Evolutionary conservation across 2,888 invertebrate genomes (phyloP), one percentile per base, ranked within the genome.

Genomic region (Flabesymbios commensalis): DNA sequence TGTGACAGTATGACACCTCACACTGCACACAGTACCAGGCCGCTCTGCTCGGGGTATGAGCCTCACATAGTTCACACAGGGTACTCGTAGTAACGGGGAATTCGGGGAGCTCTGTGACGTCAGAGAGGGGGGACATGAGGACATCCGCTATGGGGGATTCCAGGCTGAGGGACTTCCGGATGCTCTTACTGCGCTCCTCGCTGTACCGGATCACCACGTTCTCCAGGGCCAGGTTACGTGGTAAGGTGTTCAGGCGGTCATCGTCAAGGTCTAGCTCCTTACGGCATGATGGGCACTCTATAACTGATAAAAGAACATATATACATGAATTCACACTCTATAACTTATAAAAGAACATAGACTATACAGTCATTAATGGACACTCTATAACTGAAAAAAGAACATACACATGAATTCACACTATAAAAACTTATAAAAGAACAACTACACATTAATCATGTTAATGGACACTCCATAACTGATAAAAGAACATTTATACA

Each of bases 141-240:
- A 49, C 5, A 41, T 65, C 66, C 2, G 63, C 52, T 32, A 67
- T 56, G 3, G 67, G 64, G 29, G 64, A 67, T n/a, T 75, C 75
- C 28, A 75, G 61, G 55, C 73, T 73, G 24, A 72, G 68, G 26
- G 65, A 67, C 49, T 67, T 72, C 19, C 74, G 72, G 48, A 76
- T 63, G 55, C 64, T 75, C 43, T 70, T 68, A 62, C 75, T 76
- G 45, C 74, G 74, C 36, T 78, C 75, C 65, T 78, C 78, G 54
- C 75, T 75, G 58, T 73, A 78, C 10, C 79, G 73, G 64, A 76
- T 75, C 41, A 79, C 78, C 47, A 79, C 72, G 62, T 78, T 78
- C 63, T 78, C 79, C 52, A 79, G 69, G 7, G 78, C 78, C 41
- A 78, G 69, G 64, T 79, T 79, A 42, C 74, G 69, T 1, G 79